A percentile compares a stretch with the other conserved stretches of the same genome.
phyloP scores from a whole-genome alignment of 2,888 invertebrate genomes.

The Cheilosia impressa region DNA sequence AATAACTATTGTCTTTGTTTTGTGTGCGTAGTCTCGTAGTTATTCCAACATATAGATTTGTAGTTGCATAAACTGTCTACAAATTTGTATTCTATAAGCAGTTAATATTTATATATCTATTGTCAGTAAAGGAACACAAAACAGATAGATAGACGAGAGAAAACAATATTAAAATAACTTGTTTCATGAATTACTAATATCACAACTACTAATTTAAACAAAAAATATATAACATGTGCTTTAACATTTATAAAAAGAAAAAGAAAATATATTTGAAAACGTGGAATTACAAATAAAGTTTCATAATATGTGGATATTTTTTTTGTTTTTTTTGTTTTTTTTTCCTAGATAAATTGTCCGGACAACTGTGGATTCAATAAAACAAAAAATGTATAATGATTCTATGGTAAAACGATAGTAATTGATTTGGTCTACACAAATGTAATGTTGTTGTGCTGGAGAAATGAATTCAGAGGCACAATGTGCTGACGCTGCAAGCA shows the following conservation, averaged over 20 bases:
- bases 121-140: slow-evolving; percentile 13
- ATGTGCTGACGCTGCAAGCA: background rate
- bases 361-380: slow-evolving; percentile 56
- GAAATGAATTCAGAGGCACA: background rate
- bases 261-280: slow-evolving; percentile 61
- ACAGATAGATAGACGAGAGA: slow-evolving; percentile 19
- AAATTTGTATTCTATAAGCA: slow-evolving; percentile 15
- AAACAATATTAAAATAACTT: slow-evolving; percentile 21
- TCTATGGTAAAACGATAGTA: slow-evolving; percentile 29
- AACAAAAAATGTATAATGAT: slow-evolving; percentile 23
- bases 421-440: background rate
- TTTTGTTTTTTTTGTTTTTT: slow-evolving; percentile 65
- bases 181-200: slow-evolving; percentile 53
- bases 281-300: slow-evolving; percentile 71
- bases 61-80: slow-evolving; percentile 21
- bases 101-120: background rate
- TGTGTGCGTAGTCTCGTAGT: slow-evolving; percentile 52
- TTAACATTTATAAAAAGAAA: slow-evolving; percentile 69
- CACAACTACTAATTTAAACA: slow-evolving; percentile 53
- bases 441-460: slow-evolving; percentile 6
- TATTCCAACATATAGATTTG: slow-evolving; percentile 41
- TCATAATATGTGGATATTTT: slow-evolving; percentile 69
- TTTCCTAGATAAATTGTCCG: slow-evolving; percentile 58
- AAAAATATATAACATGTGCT: slow-evolving; percentile 46
- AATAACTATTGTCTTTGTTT: slow-evolving; percentile 34